phyloP scores from a whole-genome alignment of 2,113 vertebrate species.

The Eolophus roseicapilla region DNA sequence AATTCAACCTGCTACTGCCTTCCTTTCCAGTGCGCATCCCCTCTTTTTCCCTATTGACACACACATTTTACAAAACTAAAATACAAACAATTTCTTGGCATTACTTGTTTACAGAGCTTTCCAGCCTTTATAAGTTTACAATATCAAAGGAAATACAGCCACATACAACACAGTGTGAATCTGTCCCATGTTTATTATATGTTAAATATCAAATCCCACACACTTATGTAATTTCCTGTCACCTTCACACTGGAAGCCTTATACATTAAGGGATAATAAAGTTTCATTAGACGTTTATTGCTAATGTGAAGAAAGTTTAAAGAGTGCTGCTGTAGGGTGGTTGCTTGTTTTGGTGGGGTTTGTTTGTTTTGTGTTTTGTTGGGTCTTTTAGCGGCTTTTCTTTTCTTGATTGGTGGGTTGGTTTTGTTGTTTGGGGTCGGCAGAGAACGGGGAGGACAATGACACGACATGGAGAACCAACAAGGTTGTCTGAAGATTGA shows the following conservation, averaged over 20 bases:
- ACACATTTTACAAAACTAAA: background rate
- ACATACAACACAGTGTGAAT: background rate
- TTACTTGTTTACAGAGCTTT: background rate
- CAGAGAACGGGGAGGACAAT: accelerated
- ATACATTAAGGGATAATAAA: background rate
- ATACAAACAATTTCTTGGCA: background rate
- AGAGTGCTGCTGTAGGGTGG: background rate
- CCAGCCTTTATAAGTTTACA: background rate
- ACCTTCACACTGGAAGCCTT: background rate
- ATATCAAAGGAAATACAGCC: background rate
- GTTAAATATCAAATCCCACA: background rate
- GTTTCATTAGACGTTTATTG: background rate
- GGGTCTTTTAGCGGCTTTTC: background rate
- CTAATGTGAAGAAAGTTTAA: background rate
- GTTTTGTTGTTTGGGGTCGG: background rate
- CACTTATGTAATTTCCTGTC: background rate
- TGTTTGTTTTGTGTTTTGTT: background rate
- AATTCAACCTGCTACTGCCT: background rate
- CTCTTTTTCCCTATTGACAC: background rate
- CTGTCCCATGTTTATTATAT: background rate
- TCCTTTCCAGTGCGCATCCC: background rate
- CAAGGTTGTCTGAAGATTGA: background rate
- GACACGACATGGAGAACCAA: background rate
- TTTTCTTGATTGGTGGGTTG: background rate
- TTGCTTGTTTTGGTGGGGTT: background rate